Evolutionary conservation across 1,140 invertebrate genomes (phyloP).

Genomic region (Bradysia coprophila): DNA sequence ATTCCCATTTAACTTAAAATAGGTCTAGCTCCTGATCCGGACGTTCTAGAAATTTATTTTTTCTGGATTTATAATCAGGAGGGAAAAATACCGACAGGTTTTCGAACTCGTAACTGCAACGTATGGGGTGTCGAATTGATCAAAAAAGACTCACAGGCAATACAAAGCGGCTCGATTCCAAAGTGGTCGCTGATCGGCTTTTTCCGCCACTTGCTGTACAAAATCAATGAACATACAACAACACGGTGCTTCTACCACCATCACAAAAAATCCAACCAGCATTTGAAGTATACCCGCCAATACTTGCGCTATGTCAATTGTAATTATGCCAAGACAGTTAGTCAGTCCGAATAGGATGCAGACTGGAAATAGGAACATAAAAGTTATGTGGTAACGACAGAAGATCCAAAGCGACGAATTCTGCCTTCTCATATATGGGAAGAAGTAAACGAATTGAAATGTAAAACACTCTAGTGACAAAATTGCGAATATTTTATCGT

Average conservation of each 20-base stretch:
- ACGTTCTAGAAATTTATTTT: too few species aligned
- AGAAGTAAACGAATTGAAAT: too few species aligned
- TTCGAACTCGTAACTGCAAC: too few species aligned
- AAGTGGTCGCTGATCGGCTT: conserved; percentile 63
- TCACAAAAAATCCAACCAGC: conserved; percentile 66
- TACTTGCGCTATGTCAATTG: conserved; percentile 43
- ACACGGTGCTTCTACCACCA: conserved; percentile 81
- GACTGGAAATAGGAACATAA: conserved; percentile 37
- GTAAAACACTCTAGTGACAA: too few species aligned
- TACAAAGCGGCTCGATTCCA: conserved; percentile 84
- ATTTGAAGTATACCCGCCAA: conserved; percentile 77
- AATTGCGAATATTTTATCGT: too few species aligned
- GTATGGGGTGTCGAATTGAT: too few species aligned
- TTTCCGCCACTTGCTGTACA: conserved; percentile 64
- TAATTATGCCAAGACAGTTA: conserved; percentile 52
- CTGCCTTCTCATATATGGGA: too few species aligned
- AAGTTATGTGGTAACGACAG: conserved; percentile 3
- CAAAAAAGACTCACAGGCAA: conserved; percentile 52
- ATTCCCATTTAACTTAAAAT: too few species aligned
- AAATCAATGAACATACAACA: conserved; percentile 90
- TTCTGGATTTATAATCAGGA: too few species aligned
- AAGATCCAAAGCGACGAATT: too few species aligned
- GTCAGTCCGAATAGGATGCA: conserved; percentile 72
- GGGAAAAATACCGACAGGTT: neutral
- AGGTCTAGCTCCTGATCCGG: too few species aligned